Base-by-base conservation (phyloP, 92 coral and sea anemone species). In the Meandrina meandrites region DNA sequence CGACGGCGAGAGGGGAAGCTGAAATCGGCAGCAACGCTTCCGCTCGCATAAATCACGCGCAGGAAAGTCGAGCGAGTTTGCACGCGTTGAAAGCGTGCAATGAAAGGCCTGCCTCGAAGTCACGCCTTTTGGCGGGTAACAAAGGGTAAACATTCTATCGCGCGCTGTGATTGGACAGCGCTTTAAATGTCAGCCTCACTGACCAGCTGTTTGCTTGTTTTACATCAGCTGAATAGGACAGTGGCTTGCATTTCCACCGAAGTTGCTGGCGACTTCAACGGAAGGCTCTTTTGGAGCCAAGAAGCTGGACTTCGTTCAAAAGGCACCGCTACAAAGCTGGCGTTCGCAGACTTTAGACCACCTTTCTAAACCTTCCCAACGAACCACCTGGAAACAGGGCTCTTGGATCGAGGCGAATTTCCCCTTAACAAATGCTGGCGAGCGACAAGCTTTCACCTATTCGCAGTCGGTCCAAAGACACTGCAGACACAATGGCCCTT, bases 191-290 rank as follows among this genome's bases (percentile, higher is more conserved):
- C 94, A 86, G 58, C 85, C 81, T 90, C 85, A 47, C 90, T 94
- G 87, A 90, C 98, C 95, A 93, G 96, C 93, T 93, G 94, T 77
- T 86, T 82, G 89, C 88, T 85, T 89, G 89, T 81, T 80, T 86
- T 79, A 94, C 88, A 86, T 92, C 95, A 90, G 90, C 89, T 87
- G 90, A 88, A 81, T 83, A 90, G 87, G 76, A 86, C 83, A 79
- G 89, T 79, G 84, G 70, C 79, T 84, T 84, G 88, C 90, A 91
- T 87, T 92, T 90, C 91, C 90, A 86, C 90, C 68, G 98, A 88
- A 90, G 96, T 94, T 90, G 98, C 98, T 69, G 98, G 98, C 98
- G 96, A 94, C 96, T 94, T 94, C 94, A 86, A 62, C 79, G 89
- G 90, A 88, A 68, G 86, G 53, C 85, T 31, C 75, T 75, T 75